Evolutionary conservation across 2,797 vertebrate genomes (phyloP).

Genomic region (Sebastes itinus): DNA sequence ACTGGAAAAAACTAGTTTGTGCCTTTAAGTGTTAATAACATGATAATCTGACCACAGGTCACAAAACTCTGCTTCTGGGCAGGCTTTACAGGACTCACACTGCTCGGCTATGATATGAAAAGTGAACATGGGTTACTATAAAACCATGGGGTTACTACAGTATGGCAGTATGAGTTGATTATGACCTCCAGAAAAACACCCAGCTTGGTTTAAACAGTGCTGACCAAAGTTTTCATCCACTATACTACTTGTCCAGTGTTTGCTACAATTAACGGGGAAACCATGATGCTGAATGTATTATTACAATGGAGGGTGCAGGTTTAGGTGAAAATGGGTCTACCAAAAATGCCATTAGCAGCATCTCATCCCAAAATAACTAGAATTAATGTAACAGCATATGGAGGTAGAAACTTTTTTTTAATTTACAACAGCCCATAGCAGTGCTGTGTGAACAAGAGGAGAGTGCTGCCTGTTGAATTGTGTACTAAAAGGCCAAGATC

Average conservation of each 20-base stretch:
- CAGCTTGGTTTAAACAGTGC: not conserved
- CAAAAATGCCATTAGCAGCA: not conserved
- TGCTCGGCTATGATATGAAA: not conserved
- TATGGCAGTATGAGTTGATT: not conserved
- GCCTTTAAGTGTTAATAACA: not conserved
- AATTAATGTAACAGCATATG: not conserved
- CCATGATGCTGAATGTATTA: not conserved
- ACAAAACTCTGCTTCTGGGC: too few species aligned
- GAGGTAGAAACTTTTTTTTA: not conserved
- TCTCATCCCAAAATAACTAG: not conserved
- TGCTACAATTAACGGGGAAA: not conserved
- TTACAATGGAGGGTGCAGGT: not conserved
- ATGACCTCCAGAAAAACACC: not conserved
- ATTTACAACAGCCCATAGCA: not conserved
- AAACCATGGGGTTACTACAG: not conserved
- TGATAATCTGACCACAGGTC: not conserved
- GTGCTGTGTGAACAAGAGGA: constrained; percentile 8
- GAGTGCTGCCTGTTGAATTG: constrained; percentile 33
- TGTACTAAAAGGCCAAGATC: constrained; percentile 12
- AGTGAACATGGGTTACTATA: not conserved
- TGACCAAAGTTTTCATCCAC: not conserved
- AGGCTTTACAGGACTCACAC: not conserved
- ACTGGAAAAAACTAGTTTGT: not conserved
- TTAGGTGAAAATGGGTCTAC: not conserved
- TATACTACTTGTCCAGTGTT: not conserved